These are phyloP conservation scores for Hexactinellida sp. DNA, from an alignment of 37 sponge, comb jelly and placozoan genomes.

Conservation along the genomic window DNA sequence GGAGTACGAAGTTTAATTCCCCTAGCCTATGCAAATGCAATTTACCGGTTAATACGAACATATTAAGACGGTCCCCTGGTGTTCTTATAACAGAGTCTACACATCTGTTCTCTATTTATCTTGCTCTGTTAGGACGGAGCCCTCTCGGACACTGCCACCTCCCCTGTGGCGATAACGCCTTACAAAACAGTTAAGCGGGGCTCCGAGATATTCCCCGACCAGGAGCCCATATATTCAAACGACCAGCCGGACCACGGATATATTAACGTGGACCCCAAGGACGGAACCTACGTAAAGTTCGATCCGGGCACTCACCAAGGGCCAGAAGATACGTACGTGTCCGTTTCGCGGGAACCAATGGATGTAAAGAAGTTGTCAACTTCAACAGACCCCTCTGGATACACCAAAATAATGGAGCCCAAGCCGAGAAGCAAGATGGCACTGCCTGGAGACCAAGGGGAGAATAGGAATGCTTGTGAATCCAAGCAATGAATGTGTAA, in stretches of 20 bases:
- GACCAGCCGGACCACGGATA: background rate
- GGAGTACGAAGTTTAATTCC: too few species aligned
- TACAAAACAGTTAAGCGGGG: background rate
- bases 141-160: background rate
- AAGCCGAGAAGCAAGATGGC: background rate
- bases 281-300: background rate
- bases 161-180: background rate
- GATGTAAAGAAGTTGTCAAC: background rate
- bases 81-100: too few species aligned
- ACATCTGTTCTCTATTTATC: too few species aligned
- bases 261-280: background rate
- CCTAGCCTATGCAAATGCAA: background rate
- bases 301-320: background rate
- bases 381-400: background rate
- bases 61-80: too few species aligned
- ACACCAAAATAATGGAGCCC: background rate
- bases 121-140: background rate
- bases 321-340: background rate
- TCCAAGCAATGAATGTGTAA: too few species aligned
- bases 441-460: background rate
- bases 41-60: too few species aligned
- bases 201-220: background rate
- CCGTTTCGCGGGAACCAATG: background rate
- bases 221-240: background rate
- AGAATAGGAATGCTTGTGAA: too few species aligned